These are phyloP conservation scores for Adelosebastes latens DNA, from an alignment of 2,797 vertebrate genomes.

Conservation along the genomic window DNA sequence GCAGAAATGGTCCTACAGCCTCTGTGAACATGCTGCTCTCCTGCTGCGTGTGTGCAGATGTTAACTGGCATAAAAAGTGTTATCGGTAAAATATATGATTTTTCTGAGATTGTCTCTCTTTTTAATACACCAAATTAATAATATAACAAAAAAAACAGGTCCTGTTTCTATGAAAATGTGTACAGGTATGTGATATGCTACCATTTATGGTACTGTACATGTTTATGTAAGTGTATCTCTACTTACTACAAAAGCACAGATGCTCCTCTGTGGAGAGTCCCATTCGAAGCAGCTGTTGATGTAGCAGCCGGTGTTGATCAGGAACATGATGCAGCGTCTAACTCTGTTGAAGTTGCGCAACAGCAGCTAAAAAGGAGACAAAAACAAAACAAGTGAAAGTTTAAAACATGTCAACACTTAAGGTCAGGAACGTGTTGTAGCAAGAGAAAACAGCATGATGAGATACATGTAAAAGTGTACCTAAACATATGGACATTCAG, in stretches of 20 bases:
- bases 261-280: slow-evolving; percentile 96
- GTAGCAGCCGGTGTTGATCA: slow-evolving; percentile 92
- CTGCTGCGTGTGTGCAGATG: not conserved
- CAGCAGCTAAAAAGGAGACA: slow-evolving; percentile 83
- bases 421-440: not conserved
- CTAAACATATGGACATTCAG: not conserved
- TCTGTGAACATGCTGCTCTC: slow-evolving; percentile 7
- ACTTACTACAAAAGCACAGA: slow-evolving; percentile 96
- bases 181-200: not conserved
- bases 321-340: slow-evolving; percentile 91
- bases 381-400: not conserved
- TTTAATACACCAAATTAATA: not conserved
- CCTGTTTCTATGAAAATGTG: not conserved
- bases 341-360: slow-evolving; percentile 93
- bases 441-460: not conserved
- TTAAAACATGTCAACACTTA: not conserved
- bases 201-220: not conserved
- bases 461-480: not conserved
- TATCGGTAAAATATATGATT: not conserved
- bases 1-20: slow-evolving; percentile 25
- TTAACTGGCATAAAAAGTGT: not conserved
- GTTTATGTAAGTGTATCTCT: slow-evolving; percentile 11
- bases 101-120: not conserved
- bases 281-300: slow-evolving; percentile 98
- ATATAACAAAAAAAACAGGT: not conserved